Conservation (phyloP, 1,140 invertebrate genomes). For the Paracyclopina nana region DNA sequence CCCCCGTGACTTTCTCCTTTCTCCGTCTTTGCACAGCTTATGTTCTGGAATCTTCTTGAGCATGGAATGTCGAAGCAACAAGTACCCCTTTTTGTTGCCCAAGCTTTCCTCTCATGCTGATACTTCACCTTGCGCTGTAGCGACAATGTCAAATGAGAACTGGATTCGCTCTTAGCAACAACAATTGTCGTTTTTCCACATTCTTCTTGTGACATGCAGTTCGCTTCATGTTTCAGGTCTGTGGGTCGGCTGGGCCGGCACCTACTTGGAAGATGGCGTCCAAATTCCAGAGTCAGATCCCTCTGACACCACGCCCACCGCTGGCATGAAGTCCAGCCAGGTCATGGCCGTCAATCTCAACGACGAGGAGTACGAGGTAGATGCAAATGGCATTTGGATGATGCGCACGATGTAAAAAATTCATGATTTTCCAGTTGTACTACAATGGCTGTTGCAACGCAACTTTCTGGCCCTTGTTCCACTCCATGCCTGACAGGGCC, state of each 20-base stretch:
- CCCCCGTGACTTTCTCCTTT: too few relatives aligned
- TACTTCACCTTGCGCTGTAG: too few relatives aligned
- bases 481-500: slow-evolving; percentile 64
- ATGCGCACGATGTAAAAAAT: not conserved
- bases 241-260: slow-evolving; percentile 76
- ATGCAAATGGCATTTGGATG: not conserved
- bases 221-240: too few relatives aligned
- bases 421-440: slow-evolving; percentile 45
- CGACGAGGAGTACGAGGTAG: not conserved
- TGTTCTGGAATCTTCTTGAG: too few relatives aligned
- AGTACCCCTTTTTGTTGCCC: too few relatives aligned
- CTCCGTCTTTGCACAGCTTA: too few relatives aligned
- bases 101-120: too few relatives aligned
- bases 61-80: too few relatives aligned
- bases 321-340: slow-evolving; percentile 55
- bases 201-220: too few relatives aligned
- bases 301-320: slow-evolving; percentile 57
- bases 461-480: slow-evolving; percentile 74
- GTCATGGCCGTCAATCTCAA: slow-evolving; percentile 28
- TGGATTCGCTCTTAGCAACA: too few relatives aligned
- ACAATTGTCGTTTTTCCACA: too few relatives aligned
- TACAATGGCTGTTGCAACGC: slow-evolving; percentile 83
- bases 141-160: too few relatives aligned
- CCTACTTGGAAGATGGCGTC: slow-evolving; percentile 33
- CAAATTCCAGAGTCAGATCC: slow-evolving; percentile 61